Conservation (phyloP, 2,888 invertebrate genomes). For the Agrypnus murinus region DNA sequence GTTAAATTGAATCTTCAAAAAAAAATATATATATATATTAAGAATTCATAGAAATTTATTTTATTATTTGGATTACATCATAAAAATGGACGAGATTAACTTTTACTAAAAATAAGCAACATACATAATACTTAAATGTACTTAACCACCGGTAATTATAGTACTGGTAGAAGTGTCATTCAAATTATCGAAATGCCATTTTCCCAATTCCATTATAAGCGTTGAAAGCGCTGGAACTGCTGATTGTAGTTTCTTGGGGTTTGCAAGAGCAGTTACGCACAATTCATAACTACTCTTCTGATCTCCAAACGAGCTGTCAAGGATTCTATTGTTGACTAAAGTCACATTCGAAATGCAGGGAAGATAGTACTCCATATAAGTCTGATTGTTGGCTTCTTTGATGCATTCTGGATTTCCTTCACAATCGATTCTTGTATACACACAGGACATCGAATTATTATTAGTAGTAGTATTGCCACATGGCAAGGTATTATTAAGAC, state of each 20-base stretch:
- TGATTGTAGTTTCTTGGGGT: constrained; percentile 17
- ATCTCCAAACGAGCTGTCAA: constrained; percentile 5
- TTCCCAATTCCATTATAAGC: constrained; percentile 25
- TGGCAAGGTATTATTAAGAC: constrained; percentile 60
- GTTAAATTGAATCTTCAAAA: too few species aligned
- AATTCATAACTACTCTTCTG: constrained; percentile 13
- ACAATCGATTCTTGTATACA: constrained; percentile 43
- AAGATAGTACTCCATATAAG: constrained; percentile 53
- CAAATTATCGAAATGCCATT: background rate
- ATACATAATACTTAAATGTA: too few species aligned
- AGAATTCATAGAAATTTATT: too few species aligned
- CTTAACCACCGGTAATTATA: too few species aligned
- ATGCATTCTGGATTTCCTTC: constrained; percentile 45
- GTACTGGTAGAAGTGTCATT: too few species aligned
- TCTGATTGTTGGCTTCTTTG: constrained; percentile 54
- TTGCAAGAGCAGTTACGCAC: constrained; percentile 40
- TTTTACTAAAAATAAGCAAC: too few species aligned
- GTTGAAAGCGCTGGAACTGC: constrained; percentile 15
- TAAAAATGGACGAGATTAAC: too few species aligned
- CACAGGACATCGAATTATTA: constrained; percentile 24
- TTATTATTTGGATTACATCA: too few species aligned
- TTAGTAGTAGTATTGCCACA: constrained; percentile 54
- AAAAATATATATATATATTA: too few species aligned
- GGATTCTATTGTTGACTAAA: background rate
- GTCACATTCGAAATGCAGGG: background rate